Base-by-base conservation (phyloP, 2,888 invertebrate genomes). In the Agrotis exclamationis region DNA sequence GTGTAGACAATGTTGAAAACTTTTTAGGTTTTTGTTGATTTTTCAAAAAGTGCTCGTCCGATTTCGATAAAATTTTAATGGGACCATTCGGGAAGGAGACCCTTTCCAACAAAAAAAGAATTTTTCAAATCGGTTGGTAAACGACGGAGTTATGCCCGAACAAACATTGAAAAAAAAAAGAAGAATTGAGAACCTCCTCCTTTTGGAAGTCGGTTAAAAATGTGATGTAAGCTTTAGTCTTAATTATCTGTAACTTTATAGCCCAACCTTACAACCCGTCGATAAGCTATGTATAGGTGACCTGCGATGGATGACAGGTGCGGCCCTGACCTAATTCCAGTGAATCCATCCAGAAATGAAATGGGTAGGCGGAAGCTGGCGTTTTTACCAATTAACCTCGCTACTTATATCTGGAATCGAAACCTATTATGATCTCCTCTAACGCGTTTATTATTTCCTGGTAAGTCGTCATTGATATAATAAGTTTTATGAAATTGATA, bases 301-400 rank as follows among this genome's bases (percentile, higher is more conserved):
- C 64, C 48, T 58, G 44, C 51, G 33, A 72, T 80, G 68, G 79
- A 78, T 85, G 76, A 84, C 79, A 84, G 75, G 76, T 84, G 50
- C 56, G 72, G 51, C 70, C 75, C 57, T 84, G 84, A 84, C 86
- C 83, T 47, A 75, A 45, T 78, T 81, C 57, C 51, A 22, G 62
- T 79, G 53, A 67, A 76, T 45, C 71, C 51, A 63, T 0, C 63
- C 70, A 50, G 71, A 71, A 71, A 69, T 81, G 75, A 74, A 75
- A 74, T 59, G 65, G 68, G 77, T 70, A 24, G 50, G 71, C 24
- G n/a, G 50, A 74, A 71, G 63, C 70, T 60, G 70, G 63, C n/a
- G 63, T 64, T 81, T 75, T 78, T 74, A 53, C 28, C 56, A 69
- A 80, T 76, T 63, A 47, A 47, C 60, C 47, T 72, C 24, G 13